A percentile compares a stretch with the other conserved stretches of the same genome.
These are phyloP conservation scores for Lathronympha strigana DNA, from an alignment of 2,888 invertebrate species.

Conservation along the genomic window DNA sequence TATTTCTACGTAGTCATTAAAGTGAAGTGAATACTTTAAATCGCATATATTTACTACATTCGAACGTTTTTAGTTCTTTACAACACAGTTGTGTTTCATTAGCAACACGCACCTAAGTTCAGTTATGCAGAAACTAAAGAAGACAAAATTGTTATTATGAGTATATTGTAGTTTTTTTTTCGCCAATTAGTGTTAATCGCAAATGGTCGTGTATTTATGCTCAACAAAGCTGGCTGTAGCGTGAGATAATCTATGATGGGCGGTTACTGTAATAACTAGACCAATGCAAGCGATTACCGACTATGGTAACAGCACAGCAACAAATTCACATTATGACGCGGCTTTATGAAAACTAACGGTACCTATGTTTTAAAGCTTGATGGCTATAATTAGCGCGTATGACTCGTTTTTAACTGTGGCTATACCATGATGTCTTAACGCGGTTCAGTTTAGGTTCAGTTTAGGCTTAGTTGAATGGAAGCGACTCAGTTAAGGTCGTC, in stretches of 20 bases:
- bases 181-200: not conserved
- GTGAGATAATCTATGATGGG: conserved; percentile 10
- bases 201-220: not conserved
- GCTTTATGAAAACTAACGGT: conserved; percentile 6
- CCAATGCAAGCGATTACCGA: conserved; percentile 51
- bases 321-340: conserved; percentile 24
- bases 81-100: no score
- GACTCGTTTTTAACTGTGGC: not conserved
- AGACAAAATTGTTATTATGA: no score
- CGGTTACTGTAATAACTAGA: conserved; percentile 52
- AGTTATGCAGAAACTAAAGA: no score
- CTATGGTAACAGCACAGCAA: conserved; percentile 40
- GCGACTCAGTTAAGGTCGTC: no score
- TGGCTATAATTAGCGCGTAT: not conserved
- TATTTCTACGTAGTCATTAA: no score
- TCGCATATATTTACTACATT: no score
- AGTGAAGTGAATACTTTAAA: no score
- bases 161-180: no score
- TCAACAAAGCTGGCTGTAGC: not conserved
- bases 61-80: no score
- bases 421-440: not conserved
- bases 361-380: not conserved
- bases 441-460: no score
- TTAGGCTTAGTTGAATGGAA: no score
- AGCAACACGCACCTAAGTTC: no score